Base-by-base conservation (phyloP, 2,888 invertebrate genomes). In the Ochropleura leucogaster region DNA sequence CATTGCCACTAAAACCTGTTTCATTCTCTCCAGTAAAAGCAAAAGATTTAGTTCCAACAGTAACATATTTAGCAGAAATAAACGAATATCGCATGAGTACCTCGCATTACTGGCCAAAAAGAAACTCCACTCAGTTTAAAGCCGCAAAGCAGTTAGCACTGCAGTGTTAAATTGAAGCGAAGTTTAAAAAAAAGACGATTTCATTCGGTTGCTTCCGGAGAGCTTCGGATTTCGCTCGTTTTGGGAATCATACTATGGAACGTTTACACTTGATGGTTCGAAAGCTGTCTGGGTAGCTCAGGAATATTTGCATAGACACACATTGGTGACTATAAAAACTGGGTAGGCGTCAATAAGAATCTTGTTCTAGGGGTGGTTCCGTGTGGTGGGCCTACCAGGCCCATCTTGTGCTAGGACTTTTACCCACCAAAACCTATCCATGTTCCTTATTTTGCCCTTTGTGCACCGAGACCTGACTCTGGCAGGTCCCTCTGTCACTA, bases 81-180 rank as follows among this genome's bases (percentile, higher is more conserved):
- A 79, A 62, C 51, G 51, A 69, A 62, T 51, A 83, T 83, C 40
- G 74, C 80, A 79, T 79, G 79, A 66, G 68, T 73, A 68, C 62
- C 44, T 73, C 68, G 53, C 73, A 80, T 80, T 79, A 80, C 72
- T 68, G 65, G 16, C 51, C 68, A 62, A 79, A 80, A 80, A 80
- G 79, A 73, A 80, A 59, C 66, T 60, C 47, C 72, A 49, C 62
- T 69, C 53, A 69, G 60, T 83, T 65, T 66, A 57, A 83, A 83
- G 68, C 80, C 73, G 80, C 79, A 80, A 65, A 79, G 66, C 83
- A 79, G 72, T 79, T 80, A 69, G 68, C 83, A 60, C 68, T 73
- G 80, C 83, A 83, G 62, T 63, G 80, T 73, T 72, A 83, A 73
- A 73, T 66, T 73, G 62, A 63, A 79, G 55, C 60, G 40, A 53